Evolutionary conservation across 1,140 invertebrate species (phyloP).

Genomic region (Bombus confusus): DNA sequence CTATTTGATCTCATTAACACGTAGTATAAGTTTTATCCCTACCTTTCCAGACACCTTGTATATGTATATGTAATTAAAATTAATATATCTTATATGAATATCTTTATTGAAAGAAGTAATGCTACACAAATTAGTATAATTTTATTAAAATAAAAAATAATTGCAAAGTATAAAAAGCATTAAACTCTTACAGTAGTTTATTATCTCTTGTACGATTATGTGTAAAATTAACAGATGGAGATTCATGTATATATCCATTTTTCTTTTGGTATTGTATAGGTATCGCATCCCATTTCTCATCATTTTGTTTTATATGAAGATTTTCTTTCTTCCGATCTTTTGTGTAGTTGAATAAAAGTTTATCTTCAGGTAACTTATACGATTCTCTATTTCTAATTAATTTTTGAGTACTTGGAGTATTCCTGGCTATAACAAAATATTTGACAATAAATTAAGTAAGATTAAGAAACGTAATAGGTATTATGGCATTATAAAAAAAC

Average conservation of each 20-base stretch:
- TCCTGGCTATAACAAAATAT: slow-evolving; percentile 17
- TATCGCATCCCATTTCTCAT: slow-evolving; percentile 48
- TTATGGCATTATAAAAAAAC: background rate
- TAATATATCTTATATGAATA: background rate
- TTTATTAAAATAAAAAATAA: background rate
- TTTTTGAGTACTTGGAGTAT: slow-evolving; percentile 24
- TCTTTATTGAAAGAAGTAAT: background rate
- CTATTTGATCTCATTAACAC: too few relatives aligned
- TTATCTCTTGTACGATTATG: slow-evolving; percentile 36
- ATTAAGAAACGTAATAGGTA: too few relatives aligned
- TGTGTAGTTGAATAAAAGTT: slow-evolving; percentile 7
- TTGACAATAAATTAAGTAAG: background rate
- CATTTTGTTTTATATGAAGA: slow-evolving; percentile 40
- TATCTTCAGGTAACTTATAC: slow-evolving; percentile 37
- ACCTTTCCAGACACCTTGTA: too few relatives aligned
- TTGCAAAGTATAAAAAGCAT: background rate
- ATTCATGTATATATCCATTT: slow-evolving; percentile 24
- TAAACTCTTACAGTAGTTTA: slow-evolving; percentile 32
- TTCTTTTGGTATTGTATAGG: slow-evolving; percentile 29
- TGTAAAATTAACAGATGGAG: slow-evolving; percentile 21
- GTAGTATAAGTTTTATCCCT: too few relatives aligned
- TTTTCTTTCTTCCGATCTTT: slow-evolving; percentile 40
- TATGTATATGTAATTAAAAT: background rate
- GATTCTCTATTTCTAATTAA: slow-evolving; percentile 28
- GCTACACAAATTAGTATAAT: background rate